These are phyloP conservation scores for Hybognathus amarus DNA, from an alignment of 2,797 vertebrate species.

Conservation along the genomic window DNA sequence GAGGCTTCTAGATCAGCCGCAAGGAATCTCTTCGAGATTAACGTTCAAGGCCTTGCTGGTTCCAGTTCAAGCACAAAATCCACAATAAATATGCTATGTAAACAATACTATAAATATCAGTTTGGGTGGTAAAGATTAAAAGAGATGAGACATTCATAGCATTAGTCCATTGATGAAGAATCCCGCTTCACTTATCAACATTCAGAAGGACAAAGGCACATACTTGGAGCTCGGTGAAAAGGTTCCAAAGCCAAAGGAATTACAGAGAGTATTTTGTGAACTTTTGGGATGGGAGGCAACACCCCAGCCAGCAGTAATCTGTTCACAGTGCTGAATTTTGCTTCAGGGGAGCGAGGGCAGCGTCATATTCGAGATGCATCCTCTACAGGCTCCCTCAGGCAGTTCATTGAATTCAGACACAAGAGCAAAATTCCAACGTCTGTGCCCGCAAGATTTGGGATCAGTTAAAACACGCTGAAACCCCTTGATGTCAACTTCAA, in stretches of 20 bases:
- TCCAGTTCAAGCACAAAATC: constrained; percentile 42
- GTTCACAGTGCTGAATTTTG: constrained; percentile 19
- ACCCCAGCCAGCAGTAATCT: constrained; percentile 21
- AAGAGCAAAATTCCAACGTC: not conserved
- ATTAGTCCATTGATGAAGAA: constrained; percentile 47
- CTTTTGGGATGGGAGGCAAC: not conserved
- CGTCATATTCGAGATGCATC: not conserved
- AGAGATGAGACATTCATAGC: constrained; percentile 32
- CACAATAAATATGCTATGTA: constrained; percentile 74
- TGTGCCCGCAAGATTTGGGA: not conserved
- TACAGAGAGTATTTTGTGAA: constrained; percentile 16
- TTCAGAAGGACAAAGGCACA: constrained; percentile 52
- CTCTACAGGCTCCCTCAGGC: not conserved
- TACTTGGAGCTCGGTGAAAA: constrained; percentile 7
- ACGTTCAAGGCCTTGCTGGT: constrained; percentile 22
- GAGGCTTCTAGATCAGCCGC: constrained; percentile 15
- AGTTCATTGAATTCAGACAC: not conserved
- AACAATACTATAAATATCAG: constrained; percentile 69
- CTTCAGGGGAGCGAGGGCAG: not conserved
- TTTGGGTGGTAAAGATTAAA: constrained; percentile 42
- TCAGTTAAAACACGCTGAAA: constrained; percentile 4
- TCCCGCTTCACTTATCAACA: constrained; percentile 55
- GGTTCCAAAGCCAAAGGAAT: constrained; percentile 30
- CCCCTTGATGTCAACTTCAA: constrained; percentile 81
- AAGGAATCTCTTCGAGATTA: constrained; percentile 42